Percentiles rank a stretch among this genome's conserved stretches.
Evolutionary conservation across 92 coral and sea anemone species (phyloP).

Genomic region (Epizoanthus rinbou): DNA sequence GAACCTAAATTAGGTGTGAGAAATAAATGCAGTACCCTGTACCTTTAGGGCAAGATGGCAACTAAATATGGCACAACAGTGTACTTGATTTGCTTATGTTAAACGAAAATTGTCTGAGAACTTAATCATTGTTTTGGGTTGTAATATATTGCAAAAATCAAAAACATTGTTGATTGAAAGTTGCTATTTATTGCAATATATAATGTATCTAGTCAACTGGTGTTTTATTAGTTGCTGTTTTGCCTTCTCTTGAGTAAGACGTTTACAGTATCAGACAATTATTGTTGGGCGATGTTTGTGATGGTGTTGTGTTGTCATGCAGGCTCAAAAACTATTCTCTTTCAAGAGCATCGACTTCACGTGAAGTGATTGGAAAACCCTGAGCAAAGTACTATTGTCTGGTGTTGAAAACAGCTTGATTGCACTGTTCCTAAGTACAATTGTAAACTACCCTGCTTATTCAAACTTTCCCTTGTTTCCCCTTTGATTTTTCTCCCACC

Average conservation of each 20-base stretch:
- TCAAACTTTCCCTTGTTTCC: slow-evolving; percentile 76
- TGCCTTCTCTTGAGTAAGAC: slow-evolving; percentile 24
- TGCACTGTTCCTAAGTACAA: slow-evolving; percentile 2
- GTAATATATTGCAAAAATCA: no score
- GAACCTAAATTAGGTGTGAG: background rate
- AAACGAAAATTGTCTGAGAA: no score
- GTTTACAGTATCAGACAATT: no score
- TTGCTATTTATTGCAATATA: background rate
- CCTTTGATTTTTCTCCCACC: slow-evolving; percentile 89
- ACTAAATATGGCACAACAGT: background rate
- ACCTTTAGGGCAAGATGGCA: background rate
- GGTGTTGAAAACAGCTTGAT: slow-evolving; percentile 18
- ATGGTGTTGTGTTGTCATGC: slow-evolving; percentile 16
- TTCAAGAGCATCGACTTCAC: background rate
- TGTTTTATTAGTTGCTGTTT: slow-evolving; percentile 30
- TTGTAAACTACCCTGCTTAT: slow-evolving; percentile 53
- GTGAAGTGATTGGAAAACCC: slow-evolving; percentile 24
- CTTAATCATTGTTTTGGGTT: background rate
- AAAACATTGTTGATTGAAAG: background rate
- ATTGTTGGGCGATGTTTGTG: background rate
- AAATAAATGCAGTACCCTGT: background rate
- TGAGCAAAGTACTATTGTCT: slow-evolving; percentile 29
- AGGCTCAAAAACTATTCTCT: background rate
- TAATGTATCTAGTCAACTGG: background rate
- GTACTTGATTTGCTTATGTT: no score